Evolutionary conservation across 1,140 invertebrate species (phyloP).

Genomic region (Mizuhopecten yessoensis): DNA sequence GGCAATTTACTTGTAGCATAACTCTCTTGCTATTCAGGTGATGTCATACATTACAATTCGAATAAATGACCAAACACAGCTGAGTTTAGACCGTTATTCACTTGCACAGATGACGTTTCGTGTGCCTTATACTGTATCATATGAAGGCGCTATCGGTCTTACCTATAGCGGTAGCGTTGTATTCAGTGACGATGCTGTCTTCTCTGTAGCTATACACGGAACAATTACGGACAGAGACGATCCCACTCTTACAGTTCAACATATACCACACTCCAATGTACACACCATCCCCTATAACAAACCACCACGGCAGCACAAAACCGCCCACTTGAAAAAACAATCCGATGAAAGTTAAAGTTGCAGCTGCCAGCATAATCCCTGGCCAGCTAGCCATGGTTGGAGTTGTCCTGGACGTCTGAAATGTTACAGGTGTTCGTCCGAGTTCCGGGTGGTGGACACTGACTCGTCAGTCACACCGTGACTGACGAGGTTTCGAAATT

Average conservation of each 20-base stretch:
- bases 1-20: no score
- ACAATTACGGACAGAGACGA: neutral
- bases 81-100: no score
- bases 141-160: neutral
- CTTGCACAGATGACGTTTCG: no score
- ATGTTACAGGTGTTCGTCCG: neutral
- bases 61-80: no score
- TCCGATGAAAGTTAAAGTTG: constrained; percentile 5
- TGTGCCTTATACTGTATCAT: no score
- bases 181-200: neutral
- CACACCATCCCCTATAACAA: neutral
- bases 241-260: constrained; percentile 1
- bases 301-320: constrained; percentile 1
- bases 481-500: constrained; percentile 38
- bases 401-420: neutral
- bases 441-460: neutral
- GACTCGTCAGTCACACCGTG: neutral
- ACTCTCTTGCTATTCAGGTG: no score
- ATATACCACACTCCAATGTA: neutral
- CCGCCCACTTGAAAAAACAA: constrained; percentile 5
- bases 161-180: neutral
- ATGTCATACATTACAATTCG: no score
- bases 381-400: neutral
- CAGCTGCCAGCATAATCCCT: neutral
- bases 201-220: neutral